phyloP scores from a whole-genome alignment of 2,113 vertebrate species.

The Crotalus viridis region DNA sequence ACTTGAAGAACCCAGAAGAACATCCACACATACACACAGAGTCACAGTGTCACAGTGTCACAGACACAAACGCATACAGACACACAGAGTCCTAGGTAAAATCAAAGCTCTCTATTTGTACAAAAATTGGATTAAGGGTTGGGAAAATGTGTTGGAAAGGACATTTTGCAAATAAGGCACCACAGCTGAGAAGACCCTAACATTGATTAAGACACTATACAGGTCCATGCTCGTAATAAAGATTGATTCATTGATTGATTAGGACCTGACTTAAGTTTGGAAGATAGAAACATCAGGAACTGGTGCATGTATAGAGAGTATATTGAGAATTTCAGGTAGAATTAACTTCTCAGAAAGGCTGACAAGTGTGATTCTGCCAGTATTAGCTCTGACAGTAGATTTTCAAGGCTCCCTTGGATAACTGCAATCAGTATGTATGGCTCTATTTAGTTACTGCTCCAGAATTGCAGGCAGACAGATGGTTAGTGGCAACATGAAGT shows the following conservation, averaged over 20 bases:
- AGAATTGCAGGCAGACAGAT: constrained; percentile 64
- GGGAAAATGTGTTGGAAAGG: neutral
- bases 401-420: constrained; percentile 60
- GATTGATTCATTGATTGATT: neutral
- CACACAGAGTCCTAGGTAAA: neutral
- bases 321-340: constrained; percentile 12
- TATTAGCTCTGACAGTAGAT: constrained; percentile 49
- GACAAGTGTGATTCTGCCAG: constrained; percentile 44
- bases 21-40: neutral
- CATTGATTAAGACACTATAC: neutral
- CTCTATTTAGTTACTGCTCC: constrained; percentile 57
- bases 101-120: neutral
- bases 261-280: neutral
- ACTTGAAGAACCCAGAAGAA: neutral
- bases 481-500: constrained; percentile 61
- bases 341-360: neutral
- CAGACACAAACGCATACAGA: neutral
- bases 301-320: neutral
- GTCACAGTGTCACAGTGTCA: neutral
- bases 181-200: neutral
- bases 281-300: neutral
- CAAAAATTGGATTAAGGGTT: neutral
- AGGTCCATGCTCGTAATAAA: neutral
- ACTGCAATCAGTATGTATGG: constrained; percentile 63
- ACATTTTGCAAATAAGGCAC: neutral